Conservation (phyloP, 2,888 invertebrate genomes). For the Drosophila pseudotalamancana region DNA sequence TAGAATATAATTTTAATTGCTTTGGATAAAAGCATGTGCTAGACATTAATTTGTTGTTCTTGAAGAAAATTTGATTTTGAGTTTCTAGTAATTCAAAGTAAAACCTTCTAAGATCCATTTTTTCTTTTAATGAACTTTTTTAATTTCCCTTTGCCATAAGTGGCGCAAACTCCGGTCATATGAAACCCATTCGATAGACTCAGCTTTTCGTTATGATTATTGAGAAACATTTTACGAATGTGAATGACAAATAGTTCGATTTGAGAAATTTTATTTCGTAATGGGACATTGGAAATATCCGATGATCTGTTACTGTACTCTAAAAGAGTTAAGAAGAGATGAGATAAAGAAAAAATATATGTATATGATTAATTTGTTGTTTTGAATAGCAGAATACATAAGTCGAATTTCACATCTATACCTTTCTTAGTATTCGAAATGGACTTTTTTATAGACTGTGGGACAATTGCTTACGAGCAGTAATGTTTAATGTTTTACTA, state of each 20-base stretch:
- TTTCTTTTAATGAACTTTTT: slow-evolving; percentile 12
- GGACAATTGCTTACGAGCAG: too few species aligned
- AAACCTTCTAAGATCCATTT: background rate
- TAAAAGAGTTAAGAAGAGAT: too few species aligned
- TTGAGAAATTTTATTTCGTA: too few species aligned
- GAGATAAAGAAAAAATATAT: too few species aligned
- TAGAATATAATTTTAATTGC: background rate
- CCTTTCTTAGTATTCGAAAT: too few species aligned
- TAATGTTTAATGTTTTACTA: too few species aligned
- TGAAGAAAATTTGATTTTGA: background rate
- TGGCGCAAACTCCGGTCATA: slow-evolving; percentile 30
- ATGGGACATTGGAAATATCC: too few species aligned
- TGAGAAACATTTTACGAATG: slow-evolving; percentile 30
- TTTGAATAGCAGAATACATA: too few species aligned
- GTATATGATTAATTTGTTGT: too few species aligned
- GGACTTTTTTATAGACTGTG: too few species aligned
- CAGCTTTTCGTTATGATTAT: slow-evolving; percentile 2
- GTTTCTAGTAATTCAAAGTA: background rate
- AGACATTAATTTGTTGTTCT: background rate
- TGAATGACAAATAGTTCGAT: slow-evolving; percentile 43
- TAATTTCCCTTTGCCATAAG: slow-evolving; percentile 4
- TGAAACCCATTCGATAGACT: slow-evolving; percentile 33
- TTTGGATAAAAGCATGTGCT: slow-evolving; percentile 3
- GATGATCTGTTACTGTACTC: too few species aligned
- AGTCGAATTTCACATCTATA: too few species aligned